phyloP scores from a whole-genome alignment of 53 echinoderm and acorn worm genomes.

The Arbacia lixula region DNA sequence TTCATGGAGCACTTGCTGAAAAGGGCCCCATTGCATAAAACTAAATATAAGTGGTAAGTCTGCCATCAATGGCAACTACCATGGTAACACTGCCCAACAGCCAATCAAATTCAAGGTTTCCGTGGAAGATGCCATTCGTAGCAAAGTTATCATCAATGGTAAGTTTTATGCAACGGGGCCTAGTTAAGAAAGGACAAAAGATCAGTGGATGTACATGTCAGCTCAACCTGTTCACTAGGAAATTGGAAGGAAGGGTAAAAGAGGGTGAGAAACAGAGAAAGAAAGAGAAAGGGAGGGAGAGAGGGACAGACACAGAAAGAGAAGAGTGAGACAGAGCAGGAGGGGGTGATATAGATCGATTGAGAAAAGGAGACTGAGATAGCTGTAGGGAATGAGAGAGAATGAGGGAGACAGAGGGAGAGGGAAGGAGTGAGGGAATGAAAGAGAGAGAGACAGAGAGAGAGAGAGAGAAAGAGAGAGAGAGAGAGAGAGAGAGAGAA shows the following conservation, averaged over 20 bases:
- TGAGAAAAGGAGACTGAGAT: background rate
- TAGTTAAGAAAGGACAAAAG: too few species aligned
- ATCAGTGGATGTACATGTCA: too few species aligned
- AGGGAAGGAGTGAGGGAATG: background rate
- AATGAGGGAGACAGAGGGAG: background rate
- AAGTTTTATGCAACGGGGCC: too few species aligned
- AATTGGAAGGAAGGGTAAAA: background rate
- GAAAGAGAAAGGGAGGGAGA: background rate
- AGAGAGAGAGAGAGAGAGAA: background rate
- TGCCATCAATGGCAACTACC: too few species aligned
- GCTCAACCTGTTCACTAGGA: too few species aligned
- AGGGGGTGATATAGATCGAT: background rate
- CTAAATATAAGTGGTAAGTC: too few species aligned
- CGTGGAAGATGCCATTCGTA: too few species aligned
- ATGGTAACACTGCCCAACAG: too few species aligned
- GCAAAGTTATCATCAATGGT: too few species aligned
- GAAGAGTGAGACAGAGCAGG: background rate
- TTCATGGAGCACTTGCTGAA: too few species aligned
- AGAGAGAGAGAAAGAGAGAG: background rate
- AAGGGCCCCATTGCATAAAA: too few species aligned
- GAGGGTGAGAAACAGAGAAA: background rate
- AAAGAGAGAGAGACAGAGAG: background rate
- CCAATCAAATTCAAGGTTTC: too few species aligned
- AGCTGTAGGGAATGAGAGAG: background rate
- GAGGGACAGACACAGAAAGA: background rate